phyloP scores from a whole-genome alignment of 2,113 vertebrate species.

The Sterrhoptilus dennistouni region DNA sequence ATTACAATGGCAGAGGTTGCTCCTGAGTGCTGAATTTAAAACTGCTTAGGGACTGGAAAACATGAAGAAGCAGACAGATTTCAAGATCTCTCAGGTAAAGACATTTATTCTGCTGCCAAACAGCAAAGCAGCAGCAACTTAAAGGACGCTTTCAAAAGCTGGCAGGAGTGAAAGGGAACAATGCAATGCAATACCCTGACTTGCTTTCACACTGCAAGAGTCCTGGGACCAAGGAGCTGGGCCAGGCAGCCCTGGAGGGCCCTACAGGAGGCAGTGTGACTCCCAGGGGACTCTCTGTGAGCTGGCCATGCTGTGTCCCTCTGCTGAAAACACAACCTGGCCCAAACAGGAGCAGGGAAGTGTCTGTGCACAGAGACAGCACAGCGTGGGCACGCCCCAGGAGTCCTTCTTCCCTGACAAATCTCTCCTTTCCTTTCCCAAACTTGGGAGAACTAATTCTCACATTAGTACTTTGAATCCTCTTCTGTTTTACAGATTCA shows the following conservation, averaged over 20 bases:
- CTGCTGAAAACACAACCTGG: neutral
- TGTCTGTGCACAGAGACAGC: fast-evolving
- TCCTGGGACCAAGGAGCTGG: neutral
- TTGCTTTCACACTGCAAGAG: neutral
- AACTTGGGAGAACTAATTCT: neutral
- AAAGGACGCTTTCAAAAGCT: neutral
- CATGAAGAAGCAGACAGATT: neutral
- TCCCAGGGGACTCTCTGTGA: neutral
- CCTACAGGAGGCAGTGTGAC: fast-evolving
- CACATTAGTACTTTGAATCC: neutral
- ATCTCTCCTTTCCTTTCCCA: neutral
- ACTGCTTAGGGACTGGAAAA: neutral
- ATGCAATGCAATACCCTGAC: neutral
- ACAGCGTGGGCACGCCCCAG: fast-evolving
- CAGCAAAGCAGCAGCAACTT: neutral
- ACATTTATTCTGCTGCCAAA: neutral
- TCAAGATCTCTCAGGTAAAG: neutral
- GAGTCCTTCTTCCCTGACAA: neutral
- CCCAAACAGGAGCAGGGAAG: fast-evolving
- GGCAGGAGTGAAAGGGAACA: neutral
- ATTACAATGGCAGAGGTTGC: neutral
- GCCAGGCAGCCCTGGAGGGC: neutral
- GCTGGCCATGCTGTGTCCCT: fast-evolving
- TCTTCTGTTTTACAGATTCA: neutral
- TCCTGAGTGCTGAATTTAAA: neutral